Base-by-base conservation (phyloP, 2,113 vertebrate species). In the Thalassoma bifasciatum region DNA sequence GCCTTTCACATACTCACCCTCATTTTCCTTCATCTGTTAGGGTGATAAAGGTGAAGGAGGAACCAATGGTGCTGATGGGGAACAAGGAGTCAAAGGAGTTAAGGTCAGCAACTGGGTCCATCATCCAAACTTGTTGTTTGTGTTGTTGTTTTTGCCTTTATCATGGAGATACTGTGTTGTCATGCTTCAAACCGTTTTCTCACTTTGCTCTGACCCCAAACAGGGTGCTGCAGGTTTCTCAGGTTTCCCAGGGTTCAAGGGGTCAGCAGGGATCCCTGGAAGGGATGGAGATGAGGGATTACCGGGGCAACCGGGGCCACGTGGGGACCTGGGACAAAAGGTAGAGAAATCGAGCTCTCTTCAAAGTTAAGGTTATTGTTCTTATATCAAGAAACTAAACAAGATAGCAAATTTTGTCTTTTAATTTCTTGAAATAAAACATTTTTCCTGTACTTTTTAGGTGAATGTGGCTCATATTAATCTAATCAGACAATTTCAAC, bases 231-330 rank as follows among this genome's bases (percentile, higher is more conserved):
- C 92, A 16, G 96, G 96, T 53, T 93, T 96, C 72, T 75, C 94
- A 3, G 96, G 96, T 1, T 77, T 97, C 75, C 87, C 94, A 11
- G 96, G 96, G 10, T 94, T 96, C 77, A 97, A 96, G 65, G 96
- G 96, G 21, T 92, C 92, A 12, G 38, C 44, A 10, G 96, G 96
- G 67, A 76, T 52, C 54, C 85, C 89, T 14, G 95, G 96, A n/a
- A 86, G 82, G 52, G 56, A 72, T 0, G 95, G 95, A 56, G 38
- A 23, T 0, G 13, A 63, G 0, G 95, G 96, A 50, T 77, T 85
- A n/a, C 77, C 74, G 0, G 96, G 95, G 61, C 37, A 57, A 16
- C 77, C 66, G 22, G 96, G 96, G 57, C 85, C 77, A 0, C 93
- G 17, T 54, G 96, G 95, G 0, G 60, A 92, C 34, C 66, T 86